Evolutionary conservation across 1,140 invertebrate genomes (phyloP).

Genomic region (Trialeurodes vaporariorum): DNA sequence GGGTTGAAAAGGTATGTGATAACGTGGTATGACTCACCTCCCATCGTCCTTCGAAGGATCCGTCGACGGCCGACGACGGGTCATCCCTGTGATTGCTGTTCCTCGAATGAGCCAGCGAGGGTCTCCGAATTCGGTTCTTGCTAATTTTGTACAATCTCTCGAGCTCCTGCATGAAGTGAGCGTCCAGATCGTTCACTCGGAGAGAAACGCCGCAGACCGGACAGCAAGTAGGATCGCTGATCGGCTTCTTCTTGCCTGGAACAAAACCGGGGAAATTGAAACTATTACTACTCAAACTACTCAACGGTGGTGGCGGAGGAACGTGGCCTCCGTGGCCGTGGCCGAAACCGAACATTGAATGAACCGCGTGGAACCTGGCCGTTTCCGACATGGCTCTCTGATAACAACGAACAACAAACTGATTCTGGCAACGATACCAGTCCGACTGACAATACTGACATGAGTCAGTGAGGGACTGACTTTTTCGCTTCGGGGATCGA

Average conservation of each 20-base stretch:
- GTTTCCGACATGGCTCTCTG: not conserved
- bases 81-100: slow-evolving; percentile 35
- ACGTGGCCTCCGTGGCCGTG: too few relatives aligned
- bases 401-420: too few relatives aligned
- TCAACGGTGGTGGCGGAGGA: too few relatives aligned
- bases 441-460: not conserved
- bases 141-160: slow-evolving; percentile 56
- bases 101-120: slow-evolving; percentile 26
- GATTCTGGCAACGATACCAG: too few relatives aligned
- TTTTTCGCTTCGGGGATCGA: not conserved
- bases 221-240: slow-evolving; percentile 50
- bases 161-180: slow-evolving; percentile 60
- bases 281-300: not conserved
- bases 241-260: slow-evolving; percentile 2
- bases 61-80: slow-evolving; percentile 41
- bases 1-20: too few relatives aligned
- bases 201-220: slow-evolving; percentile 68
- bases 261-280: not conserved
- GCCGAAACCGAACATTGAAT: not conserved
- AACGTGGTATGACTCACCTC: slow-evolving; percentile 38
- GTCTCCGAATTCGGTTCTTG: slow-evolving; percentile 33
- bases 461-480: not conserved
- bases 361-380: not conserved
- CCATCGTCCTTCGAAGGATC: slow-evolving; percentile 59
- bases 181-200: slow-evolving; percentile 55